A percentile compares a stretch with the other conserved stretches of the same genome.
Conservation (phyloP, 2,797 vertebrate species). For the Crotalus adamanteus region DNA sequence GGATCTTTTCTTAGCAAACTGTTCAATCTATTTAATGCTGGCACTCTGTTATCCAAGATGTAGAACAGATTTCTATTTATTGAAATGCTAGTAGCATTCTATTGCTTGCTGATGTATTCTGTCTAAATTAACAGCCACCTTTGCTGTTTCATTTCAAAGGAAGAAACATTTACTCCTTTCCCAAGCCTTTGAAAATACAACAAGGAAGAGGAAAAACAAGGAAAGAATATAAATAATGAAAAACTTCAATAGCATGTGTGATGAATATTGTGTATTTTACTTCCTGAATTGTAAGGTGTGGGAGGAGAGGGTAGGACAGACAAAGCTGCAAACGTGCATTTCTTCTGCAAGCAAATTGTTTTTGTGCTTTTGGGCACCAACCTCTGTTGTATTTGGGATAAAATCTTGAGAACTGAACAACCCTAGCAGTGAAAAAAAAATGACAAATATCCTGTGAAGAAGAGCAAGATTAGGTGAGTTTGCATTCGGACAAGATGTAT, state of each 20-base stretch:
- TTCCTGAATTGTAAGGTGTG: neutral
- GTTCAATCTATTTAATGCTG: constrained; percentile 44
- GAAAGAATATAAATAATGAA: constrained; percentile 19
- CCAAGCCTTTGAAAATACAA: constrained; percentile 38
- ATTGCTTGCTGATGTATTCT: constrained; percentile 22
- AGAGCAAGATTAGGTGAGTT: neutral
- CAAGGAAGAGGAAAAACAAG: neutral
- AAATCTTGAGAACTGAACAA: constrained; percentile 2
- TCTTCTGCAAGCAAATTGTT: neutral
- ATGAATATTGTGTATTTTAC: constrained; percentile 37
- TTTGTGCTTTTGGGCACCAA: neutral
- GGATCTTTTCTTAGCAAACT: constrained; percentile 41
- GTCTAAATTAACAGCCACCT: constrained; percentile 41
- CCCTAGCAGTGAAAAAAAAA: neutral
- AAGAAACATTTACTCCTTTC: constrained; percentile 33
- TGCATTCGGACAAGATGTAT: neutral
- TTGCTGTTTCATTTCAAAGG: constrained; percentile 27
- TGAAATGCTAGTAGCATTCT: constrained; percentile 41
- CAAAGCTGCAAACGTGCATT: neutral
- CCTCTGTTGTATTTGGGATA: neutral
- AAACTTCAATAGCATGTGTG: constrained; percentile 14
- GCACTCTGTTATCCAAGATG: constrained; percentile 33
- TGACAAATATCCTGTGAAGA: neutral
- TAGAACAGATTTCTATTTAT: constrained; percentile 43
- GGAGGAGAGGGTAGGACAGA: fast-evolving